These are phyloP conservation scores for Enteromius radiatus DNA, from an alignment of 2,797 vertebrate genomes.

Conservation along the genomic window DNA sequence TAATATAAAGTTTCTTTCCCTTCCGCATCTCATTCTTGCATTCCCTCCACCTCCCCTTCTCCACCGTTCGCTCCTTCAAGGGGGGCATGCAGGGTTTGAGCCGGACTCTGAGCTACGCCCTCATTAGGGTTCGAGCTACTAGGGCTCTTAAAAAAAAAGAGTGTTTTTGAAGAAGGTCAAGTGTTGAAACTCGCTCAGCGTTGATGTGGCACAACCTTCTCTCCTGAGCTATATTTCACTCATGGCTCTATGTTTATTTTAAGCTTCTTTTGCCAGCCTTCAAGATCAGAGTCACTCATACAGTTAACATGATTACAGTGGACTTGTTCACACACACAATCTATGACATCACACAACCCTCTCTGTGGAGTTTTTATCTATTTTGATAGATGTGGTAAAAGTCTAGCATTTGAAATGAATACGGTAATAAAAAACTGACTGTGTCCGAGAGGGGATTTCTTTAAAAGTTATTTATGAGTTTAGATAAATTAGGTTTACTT, in stretches of 20 bases:
- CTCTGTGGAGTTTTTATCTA: conserved; percentile 4
- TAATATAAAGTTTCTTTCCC: no score
- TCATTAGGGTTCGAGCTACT: no score
- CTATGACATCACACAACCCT: conserved; percentile 26
- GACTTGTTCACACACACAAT: conserved; percentile 30
- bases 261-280: conserved; percentile 40
- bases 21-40: no score
- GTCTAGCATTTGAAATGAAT: not conserved
- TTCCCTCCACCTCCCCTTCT: no score
- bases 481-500: not conserved
- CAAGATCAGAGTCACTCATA: conserved; percentile 10
- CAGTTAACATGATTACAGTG: conserved; percentile 21
- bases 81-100: no score
- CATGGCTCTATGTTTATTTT: conserved; percentile 50
- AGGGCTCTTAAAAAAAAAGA: no score
- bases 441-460: not conserved
- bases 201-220: conserved; percentile 42
- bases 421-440: not conserved
- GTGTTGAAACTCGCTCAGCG: not conserved
- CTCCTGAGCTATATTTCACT: conserved; percentile 48
- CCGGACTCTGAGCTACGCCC: no score
- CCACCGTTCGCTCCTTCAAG: no score
- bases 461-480: not conserved
- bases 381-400: conserved; percentile 1
- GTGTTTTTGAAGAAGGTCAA: conserved; percentile 33